Conservation (phyloP, 2,888 invertebrate genomes). For the Endomychus coccineus region DNA sequence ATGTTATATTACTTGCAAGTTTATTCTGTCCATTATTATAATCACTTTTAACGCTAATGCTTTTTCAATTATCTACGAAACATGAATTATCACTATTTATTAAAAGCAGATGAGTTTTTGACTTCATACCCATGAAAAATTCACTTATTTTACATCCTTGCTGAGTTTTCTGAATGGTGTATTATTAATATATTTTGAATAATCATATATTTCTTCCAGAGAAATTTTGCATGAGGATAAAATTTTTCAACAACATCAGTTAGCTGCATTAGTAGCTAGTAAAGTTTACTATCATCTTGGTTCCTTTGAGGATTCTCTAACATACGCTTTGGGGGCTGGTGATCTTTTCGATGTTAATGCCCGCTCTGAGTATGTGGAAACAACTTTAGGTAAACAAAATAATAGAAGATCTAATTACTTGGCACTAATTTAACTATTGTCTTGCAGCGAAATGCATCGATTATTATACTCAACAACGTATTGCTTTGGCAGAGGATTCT, state of each 20-base stretch:
- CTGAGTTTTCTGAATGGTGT: neutral
- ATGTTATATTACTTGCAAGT: conserved; percentile 7
- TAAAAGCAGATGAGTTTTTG: no score
- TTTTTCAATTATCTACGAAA: no score
- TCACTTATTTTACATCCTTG: no score
- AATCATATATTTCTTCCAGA: conserved; percentile 39
- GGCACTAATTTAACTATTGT: conserved; percentile 9
- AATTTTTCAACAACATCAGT: conserved; percentile 76
- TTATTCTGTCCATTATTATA: no score
- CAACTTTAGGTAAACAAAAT: conserved; percentile 69
- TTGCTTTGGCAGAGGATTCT: conserved; percentile 64
- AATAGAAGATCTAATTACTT: conserved; percentile 1
- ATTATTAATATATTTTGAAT: neutral
- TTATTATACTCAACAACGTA: conserved; percentile 84
- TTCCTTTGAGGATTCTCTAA: conserved; percentile 92
- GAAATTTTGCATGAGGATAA: conserved; percentile 95
- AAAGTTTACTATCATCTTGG: conserved; percentile 98
- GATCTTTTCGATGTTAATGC: conserved; percentile 92
- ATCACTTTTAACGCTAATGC: no score
- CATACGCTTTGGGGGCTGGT: conserved; percentile 95
- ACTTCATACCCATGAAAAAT: no score
- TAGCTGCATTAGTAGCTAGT: conserved; percentile 95
- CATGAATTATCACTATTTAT: no score
- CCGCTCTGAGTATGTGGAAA: conserved; percentile 92
- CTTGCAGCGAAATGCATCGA: conserved; percentile 88